These are phyloP conservation scores for Cheiracanthium punctorium DNA, from an alignment of 2,888 invertebrate species.

Conservation along the genomic window DNA sequence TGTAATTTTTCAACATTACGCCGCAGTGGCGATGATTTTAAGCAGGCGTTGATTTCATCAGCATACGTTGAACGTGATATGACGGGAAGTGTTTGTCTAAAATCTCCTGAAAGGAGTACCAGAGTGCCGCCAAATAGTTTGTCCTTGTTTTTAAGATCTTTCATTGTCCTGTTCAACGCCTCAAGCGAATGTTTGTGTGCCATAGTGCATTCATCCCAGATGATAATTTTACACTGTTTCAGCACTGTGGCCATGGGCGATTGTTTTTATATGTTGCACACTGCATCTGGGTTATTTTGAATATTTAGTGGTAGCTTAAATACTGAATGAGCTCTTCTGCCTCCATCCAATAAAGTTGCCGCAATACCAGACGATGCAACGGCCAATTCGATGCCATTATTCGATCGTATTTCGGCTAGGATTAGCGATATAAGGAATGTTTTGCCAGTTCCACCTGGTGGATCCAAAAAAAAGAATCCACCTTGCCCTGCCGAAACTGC, in stretches of 20 bases:
- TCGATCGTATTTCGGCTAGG: constrained; percentile 74
- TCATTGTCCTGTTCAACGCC: constrained; percentile 66
- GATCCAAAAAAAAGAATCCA: constrained; percentile 74
- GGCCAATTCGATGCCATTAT: constrained; percentile 64
- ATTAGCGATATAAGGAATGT: constrained; percentile 76
- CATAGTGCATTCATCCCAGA: constrained; percentile 41
- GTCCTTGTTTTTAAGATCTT: constrained; percentile 31
- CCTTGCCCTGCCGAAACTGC: background rate
- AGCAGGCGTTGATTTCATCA: constrained; percentile 72
- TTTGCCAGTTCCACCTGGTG: constrained; percentile 76
- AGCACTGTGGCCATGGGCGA: constrained; percentile 19
- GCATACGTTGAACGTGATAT: constrained; percentile 63
- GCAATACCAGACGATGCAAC: constrained; percentile 15
- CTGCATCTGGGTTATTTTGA: constrained; percentile 33
- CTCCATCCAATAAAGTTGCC: constrained; percentile 69
- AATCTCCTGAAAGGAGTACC: constrained; percentile 72
- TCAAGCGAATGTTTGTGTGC: constrained; percentile 69
- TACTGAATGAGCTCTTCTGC: constrained; percentile 62
- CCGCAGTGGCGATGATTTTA: too few relatives aligned
- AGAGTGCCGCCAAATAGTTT: constrained; percentile 65
- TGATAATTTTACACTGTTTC: constrained; percentile 31
- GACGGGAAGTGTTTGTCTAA: constrained; percentile 72
- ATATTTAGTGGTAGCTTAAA: constrained; percentile 67
- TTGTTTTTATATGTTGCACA: constrained; percentile 26
- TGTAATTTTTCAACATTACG: too few relatives aligned